Evolutionary conservation across 2,888 invertebrate species (phyloP).

Genomic region (Brachyptera risi): DNA sequence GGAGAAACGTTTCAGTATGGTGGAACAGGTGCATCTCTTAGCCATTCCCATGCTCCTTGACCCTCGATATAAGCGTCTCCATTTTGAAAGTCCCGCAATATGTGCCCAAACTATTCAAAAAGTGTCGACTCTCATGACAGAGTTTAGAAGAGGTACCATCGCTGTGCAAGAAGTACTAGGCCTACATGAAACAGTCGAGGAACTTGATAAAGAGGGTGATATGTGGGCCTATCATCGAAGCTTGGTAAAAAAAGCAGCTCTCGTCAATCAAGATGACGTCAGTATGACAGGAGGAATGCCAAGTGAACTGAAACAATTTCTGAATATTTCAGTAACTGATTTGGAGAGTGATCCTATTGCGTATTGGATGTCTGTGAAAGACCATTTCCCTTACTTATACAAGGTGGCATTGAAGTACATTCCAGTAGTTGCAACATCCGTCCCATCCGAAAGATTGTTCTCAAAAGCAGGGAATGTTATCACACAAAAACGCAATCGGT

Average conservation of each 20-base stretch:
- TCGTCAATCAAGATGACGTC: not conserved
- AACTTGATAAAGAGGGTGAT: not conserved
- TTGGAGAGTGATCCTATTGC: not conserved
- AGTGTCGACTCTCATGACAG: constrained; percentile 21
- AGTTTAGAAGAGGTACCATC: not conserved
- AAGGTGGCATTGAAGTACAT: constrained; percentile 8
- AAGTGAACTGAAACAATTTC: constrained; percentile 7
- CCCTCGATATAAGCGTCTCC: constrained; percentile 38
- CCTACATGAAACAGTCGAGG: not conserved
- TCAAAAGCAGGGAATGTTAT: constrained; percentile 13
- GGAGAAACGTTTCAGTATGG: constrained; percentile 3
- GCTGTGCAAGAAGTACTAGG: too few species aligned
- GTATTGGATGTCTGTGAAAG: not conserved
- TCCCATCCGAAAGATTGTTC: constrained; percentile 8
- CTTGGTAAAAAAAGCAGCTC: not conserved
- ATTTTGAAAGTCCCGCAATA: constrained; percentile 36
- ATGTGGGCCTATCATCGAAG: not conserved
- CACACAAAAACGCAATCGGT: constrained; percentile 2
- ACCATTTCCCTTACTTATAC: not conserved
- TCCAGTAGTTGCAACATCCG: constrained; percentile 9
- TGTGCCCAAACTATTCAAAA: constrained; percentile 30
- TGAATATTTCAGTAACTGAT: not conserved
- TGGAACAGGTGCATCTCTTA: constrained; percentile 28
- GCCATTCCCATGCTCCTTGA: constrained; percentile 38
- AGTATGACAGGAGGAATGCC: not conserved